These are phyloP conservation scores for Illadopsis cleaveri DNA, from an alignment of 2,113 vertebrate species.

Conservation along the genomic window DNA sequence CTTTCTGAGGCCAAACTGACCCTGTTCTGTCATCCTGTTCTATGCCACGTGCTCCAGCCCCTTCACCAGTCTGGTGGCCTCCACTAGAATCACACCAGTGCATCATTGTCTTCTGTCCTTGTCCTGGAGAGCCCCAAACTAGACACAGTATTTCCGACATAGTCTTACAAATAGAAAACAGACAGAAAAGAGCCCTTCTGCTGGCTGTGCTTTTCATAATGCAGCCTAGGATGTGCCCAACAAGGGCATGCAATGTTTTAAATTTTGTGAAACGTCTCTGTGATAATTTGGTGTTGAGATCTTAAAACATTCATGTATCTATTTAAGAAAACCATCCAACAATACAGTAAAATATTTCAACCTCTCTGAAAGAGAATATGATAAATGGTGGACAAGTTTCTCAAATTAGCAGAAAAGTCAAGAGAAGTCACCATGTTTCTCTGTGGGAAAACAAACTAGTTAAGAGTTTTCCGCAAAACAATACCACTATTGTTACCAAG, in stretches of 20 bases:
- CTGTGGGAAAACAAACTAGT: neutral
- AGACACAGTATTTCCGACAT: rapidly evolving
- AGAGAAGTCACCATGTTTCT: rapidly evolving
- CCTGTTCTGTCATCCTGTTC: neutral
- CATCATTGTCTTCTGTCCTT: neutral
- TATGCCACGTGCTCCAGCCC: neutral
- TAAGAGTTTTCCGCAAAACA: neutral
- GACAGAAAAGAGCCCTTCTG: neutral
- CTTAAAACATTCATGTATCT: neutral
- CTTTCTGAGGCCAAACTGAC: rapidly evolving
- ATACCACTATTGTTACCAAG: rapidly evolving
- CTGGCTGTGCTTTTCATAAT: rapidly evolving
- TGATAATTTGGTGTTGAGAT: neutral
- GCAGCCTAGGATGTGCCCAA: neutral
- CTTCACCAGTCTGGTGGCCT: neutral
- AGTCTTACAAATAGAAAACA: rapidly evolving
- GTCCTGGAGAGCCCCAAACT: neutral
- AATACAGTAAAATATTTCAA: neutral
- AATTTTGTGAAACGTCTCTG: neutral
- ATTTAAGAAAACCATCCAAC: neutral
- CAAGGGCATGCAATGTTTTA: neutral
- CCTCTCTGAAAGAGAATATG: rapidly evolving
- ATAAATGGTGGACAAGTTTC: neutral
- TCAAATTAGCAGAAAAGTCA: neutral
- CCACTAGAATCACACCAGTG: neutral